Percentiles rank a stretch among this genome's conserved stretches.
phyloP scores from a whole-genome alignment of 2,888 invertebrate species.

The Cotesia congregata region DNA sequence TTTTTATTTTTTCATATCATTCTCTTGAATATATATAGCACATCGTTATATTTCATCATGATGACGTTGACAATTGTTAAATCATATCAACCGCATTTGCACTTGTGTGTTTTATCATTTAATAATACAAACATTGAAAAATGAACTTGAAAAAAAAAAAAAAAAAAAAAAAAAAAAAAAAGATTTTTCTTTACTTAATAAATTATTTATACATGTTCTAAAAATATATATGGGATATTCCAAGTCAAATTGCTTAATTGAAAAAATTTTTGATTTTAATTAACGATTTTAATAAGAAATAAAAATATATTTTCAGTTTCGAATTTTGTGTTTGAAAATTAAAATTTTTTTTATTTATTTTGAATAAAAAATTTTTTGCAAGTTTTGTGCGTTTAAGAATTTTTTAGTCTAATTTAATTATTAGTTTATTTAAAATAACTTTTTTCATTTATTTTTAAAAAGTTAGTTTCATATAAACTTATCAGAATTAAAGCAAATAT shows the following conservation, averaged over 20 bases:
- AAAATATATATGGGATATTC: not conserved
- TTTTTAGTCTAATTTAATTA: too few relatives aligned
- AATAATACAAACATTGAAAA: not conserved
- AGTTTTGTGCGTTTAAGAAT: too few relatives aligned
- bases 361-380: too few relatives aligned
- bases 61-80: constrained; percentile 19
- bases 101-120: constrained; percentile 10
- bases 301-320: too few relatives aligned
- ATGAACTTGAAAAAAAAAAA: not conserved
- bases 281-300: too few relatives aligned
- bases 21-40: not conserved
- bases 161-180: not conserved
- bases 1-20: constrained; percentile 17
- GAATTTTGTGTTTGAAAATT: too few relatives aligned
- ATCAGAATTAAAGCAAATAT: too few relatives aligned
- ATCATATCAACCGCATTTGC: constrained; percentile 2
- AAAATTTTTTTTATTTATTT: too few relatives aligned
- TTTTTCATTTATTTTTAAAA: too few relatives aligned
- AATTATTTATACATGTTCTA: not conserved
- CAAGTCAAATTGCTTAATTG: not conserved
- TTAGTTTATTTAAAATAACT: too few relatives aligned
- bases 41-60: constrained; percentile 1
- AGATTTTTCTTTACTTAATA: not conserved
- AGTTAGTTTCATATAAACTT: too few relatives aligned
- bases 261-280: too few relatives aligned